A percentile compares a stretch with the other conserved stretches of the same genome.
These are phyloP conservation scores for Carposina sasakii DNA, from an alignment of 1,140 invertebrate species.

Conservation along the genomic window DNA sequence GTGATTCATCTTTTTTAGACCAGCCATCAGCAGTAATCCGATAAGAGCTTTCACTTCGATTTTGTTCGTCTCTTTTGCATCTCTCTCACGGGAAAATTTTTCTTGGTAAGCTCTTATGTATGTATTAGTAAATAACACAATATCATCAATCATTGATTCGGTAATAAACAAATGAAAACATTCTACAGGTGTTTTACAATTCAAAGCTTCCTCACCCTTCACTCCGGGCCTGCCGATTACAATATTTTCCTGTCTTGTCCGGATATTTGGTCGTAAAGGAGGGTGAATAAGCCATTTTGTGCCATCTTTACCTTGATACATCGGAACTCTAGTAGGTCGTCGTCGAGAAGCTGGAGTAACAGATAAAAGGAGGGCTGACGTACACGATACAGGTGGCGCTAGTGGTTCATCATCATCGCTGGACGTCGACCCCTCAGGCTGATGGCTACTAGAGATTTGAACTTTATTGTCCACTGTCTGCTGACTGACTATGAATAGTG, in stretches of 20 bases:
- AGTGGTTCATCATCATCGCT: too few species aligned
- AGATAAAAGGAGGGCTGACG: too few species aligned
- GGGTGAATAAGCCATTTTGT: slow-evolving; percentile 20
- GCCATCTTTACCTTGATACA: slow-evolving; percentile 23
- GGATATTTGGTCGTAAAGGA: slow-evolving; percentile 17
- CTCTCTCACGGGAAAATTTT: slow-evolving; percentile 5
- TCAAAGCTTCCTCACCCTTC: slow-evolving; percentile 1
- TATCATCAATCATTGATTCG: slow-evolving; percentile 2
- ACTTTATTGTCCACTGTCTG: too few species aligned
- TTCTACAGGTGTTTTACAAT: slow-evolving; percentile 4
- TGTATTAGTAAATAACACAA: slow-evolving; percentile 6
- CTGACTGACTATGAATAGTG: too few species aligned
- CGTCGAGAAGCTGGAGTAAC: too few species aligned
- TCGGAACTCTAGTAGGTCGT: slow-evolving; percentile 15
- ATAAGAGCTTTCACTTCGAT: slow-evolving; percentile 5
- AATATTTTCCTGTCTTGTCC: slow-evolving; percentile 22
- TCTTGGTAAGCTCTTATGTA: neutral
- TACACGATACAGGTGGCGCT: too few species aligned
- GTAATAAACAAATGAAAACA: slow-evolving; percentile 8
- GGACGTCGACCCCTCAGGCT: too few species aligned
- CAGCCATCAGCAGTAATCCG: too few species aligned
- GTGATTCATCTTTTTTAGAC: too few species aligned
- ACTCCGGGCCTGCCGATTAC: slow-evolving; percentile 10
- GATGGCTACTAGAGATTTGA: too few species aligned
- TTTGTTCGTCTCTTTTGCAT: slow-evolving; percentile 3